phyloP scores from a whole-genome alignment of 37 sponge, comb jelly and placozoan species.

The Eunapius fragilis region DNA sequence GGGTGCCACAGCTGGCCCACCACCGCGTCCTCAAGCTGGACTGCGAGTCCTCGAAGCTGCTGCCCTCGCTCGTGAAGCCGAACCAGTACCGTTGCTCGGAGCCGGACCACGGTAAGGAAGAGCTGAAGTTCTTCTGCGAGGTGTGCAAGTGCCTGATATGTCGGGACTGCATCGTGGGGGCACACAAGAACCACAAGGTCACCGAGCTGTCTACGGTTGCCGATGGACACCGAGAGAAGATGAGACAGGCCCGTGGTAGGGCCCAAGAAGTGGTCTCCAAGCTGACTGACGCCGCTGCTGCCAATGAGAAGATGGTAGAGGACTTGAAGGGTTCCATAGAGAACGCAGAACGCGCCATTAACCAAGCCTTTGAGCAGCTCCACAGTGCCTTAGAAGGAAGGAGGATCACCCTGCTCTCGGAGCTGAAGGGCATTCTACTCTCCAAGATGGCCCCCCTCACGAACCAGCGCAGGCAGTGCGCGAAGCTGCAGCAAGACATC shows the following conservation, averaged over 20 bases:
- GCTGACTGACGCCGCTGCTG: conserved; percentile 22
- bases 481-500: conserved; percentile 1
- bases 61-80: neutral
- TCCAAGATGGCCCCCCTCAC: conserved; percentile 15
- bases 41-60: neutral
- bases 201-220: neutral
- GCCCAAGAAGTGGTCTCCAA: neutral
- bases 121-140: conserved; percentile 46
- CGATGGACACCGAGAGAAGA: neutral
- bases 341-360: conserved; percentile 18
- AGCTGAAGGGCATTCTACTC: conserved; percentile 14
- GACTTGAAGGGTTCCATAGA: conserved; percentile 10
- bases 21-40: conserved; percentile 30
- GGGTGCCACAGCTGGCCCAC: conserved; percentile 9
- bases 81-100: conserved; percentile 9
- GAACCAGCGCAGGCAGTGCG: conserved; percentile 18
- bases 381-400: conserved; percentile 6
- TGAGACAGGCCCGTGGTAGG: neutral
- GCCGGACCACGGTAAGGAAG: conserved; percentile 23
- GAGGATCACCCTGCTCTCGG: conserved; percentile 1
- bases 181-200: conserved; percentile 8
- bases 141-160: conserved; percentile 25
- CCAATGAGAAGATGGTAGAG: conserved; percentile 8
- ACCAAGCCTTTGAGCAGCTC: conserved; percentile 12
- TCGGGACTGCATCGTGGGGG: conserved; percentile 38